Conservation (phyloP, 1,140 invertebrate species). For the Bactericera cockerelli region DNA sequence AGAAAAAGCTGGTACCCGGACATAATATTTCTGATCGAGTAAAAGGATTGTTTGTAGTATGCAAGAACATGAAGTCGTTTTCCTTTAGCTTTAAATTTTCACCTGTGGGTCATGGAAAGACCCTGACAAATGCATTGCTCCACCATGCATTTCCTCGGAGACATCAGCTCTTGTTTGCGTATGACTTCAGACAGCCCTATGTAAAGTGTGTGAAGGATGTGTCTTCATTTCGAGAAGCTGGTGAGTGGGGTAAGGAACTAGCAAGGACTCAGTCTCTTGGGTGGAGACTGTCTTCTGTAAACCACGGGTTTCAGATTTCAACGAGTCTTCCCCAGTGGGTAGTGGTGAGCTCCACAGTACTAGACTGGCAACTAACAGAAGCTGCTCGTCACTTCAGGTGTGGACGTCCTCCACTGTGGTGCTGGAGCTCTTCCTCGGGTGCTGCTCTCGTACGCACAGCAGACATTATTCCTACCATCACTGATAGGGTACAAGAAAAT, state of each 20-base stretch:
- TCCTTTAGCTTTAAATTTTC: constrained; percentile 81
- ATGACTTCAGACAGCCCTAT: constrained; percentile 53
- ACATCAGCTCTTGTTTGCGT: constrained; percentile 72
- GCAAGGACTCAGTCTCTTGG: constrained; percentile 36
- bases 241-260: constrained; percentile 46
- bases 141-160: constrained; percentile 75
- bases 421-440: constrained; percentile 50
- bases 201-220: constrained; percentile 30
- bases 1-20: constrained; percentile 48
- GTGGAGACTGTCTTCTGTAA: constrained; percentile 48
- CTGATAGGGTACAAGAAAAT: constrained; percentile 49
- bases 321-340: constrained; percentile 51
- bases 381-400: constrained; percentile 62
- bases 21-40: constrained; percentile 51
- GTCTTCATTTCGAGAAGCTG: constrained; percentile 27
- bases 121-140: constrained; percentile 60
- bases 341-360: constrained; percentile 62
- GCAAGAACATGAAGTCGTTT: constrained; percentile 79
- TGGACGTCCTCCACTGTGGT: constrained; percentile 68
- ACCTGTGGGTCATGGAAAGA: constrained; percentile 56
- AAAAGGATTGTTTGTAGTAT: constrained; percentile 67
- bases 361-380: constrained; percentile 54
- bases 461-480: constrained; percentile 46
- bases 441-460: constrained; percentile 67
- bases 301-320: constrained; percentile 46